A percentile compares a stretch with the other conserved stretches of the same genome.
phyloP scores from a whole-genome alignment of 2,113 vertebrate species.

The Albula goreensis region DNA sequence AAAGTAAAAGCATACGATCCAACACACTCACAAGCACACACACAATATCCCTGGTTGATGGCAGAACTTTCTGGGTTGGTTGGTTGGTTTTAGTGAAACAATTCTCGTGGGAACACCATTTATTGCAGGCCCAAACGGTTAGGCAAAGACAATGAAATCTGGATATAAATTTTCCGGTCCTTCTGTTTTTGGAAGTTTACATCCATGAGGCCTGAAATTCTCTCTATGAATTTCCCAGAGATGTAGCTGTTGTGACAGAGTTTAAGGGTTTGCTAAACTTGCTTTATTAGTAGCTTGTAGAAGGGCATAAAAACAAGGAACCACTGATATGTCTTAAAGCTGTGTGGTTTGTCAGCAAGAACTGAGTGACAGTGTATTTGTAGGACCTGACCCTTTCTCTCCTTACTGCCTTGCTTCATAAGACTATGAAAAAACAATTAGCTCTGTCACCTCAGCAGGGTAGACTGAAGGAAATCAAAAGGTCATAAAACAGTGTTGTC shows the following conservation, averaged over 20 bases:
- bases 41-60: slow-evolving; percentile 21
- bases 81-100: slow-evolving; percentile 3
- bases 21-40: background rate
- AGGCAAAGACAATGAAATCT: background rate
- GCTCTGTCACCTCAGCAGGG: background rate
- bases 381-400: background rate
- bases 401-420: background rate
- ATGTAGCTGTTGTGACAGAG: background rate
- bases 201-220: background rate
- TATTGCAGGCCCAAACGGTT: slow-evolving; percentile 50
- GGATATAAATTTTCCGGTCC: background rate
- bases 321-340: background rate
- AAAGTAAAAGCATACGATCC: background rate
- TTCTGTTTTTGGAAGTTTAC: background rate
- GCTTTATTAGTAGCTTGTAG: background rate
- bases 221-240: background rate
- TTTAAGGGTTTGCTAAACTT: background rate
- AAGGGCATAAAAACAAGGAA: background rate
- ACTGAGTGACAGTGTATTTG: background rate
- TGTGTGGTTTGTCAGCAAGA: background rate
- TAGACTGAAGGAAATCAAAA: background rate
- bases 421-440: background rate
- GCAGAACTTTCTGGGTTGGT: background rate
- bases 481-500: background rate
- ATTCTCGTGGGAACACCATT: slow-evolving; percentile 68